Base-by-base conservation (phyloP, 2,888 invertebrate species). In the Xiphydria camelus region DNA sequence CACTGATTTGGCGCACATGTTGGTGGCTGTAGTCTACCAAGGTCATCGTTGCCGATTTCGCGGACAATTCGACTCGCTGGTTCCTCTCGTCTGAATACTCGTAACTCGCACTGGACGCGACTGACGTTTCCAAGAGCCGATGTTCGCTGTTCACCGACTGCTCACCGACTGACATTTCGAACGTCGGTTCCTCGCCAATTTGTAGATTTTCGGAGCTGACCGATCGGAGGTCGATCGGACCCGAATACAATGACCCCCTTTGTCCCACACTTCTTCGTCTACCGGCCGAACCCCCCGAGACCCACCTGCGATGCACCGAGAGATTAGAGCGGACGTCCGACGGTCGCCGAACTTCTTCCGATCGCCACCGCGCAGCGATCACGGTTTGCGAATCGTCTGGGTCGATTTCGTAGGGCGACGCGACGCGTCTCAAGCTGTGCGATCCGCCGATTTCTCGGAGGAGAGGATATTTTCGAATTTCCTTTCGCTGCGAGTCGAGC, bases 151-250 rank as follows among this genome's bases (percentile, higher is more conserved):
- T 49, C 35, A 48, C 48, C 32, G 43, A 23, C 15, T 14, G 25
- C 14, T 49, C 36, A 25, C 41, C 45, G 21, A 63, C 61, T 62
- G 60, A 57, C 55, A 55, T 51, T 19, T 39, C 42, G 38, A 12
- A 21, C 23, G 40, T 41, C 49, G 34, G 35, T 38, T 45, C 35
- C 52, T 47, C 47, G 57, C 47, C 54, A 58, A 62, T 65, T 62
- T 64, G 51, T 59, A 60, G 56, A 23, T 29, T 20, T 32, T 44
- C 23, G 33, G 19, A 17, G 31, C 37, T 41, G 40, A 40, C 57
- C 57, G 55, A 57, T 55, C 45, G 36, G 34, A 23, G 41, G 9
- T 19, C 34, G 15, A 34, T 34, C 15, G 15, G n/a, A 14, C 18
- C 18, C 12, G 7, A n/a, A 19, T 7, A 35, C 42, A 10, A 38